Percentiles rank a stretch among this genome's conserved stretches.
Evolutionary conservation across 2,113 vertebrate species (phyloP).

Genomic region (zebrafish (Danio rerio)): DNA sequence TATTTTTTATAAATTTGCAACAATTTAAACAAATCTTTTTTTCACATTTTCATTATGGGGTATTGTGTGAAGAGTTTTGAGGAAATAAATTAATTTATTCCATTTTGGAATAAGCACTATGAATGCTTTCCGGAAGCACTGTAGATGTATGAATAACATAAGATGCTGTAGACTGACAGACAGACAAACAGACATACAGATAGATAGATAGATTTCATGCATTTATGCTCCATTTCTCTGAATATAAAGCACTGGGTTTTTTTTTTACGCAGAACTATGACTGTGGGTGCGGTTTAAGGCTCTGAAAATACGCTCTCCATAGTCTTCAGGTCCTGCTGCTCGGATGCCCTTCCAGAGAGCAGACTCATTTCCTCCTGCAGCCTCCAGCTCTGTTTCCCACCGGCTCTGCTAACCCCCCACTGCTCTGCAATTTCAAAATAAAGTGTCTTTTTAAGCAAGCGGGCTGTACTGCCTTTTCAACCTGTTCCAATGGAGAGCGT

Average conservation of each 20-base stretch:
- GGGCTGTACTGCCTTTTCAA: constrained; percentile 33
- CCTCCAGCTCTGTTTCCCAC: constrained; percentile 38
- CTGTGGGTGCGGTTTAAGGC: constrained; percentile 9
- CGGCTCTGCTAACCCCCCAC: constrained; percentile 41
- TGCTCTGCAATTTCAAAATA: constrained; percentile 41
- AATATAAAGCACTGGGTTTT: not conserved
- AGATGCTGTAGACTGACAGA: no score
- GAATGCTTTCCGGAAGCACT: no score
- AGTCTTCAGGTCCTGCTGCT: constrained; percentile 31
- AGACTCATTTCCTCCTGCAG: constrained; percentile 34
- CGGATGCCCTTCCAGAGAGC: constrained; percentile 29
- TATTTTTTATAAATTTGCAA: no score
- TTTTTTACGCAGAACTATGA: not conserved
- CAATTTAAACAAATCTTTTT: no score
- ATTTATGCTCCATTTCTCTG: not conserved
- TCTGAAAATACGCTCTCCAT: not conserved
- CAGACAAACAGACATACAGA: not conserved
- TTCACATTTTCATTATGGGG: no score
- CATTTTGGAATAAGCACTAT: no score
- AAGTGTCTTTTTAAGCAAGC: constrained; percentile 46
- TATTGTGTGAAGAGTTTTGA: no score
- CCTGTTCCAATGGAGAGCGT: constrained; percentile 29
- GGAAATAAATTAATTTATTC: no score
- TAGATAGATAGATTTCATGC: not conserved
- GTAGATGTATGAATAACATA: no score